A percentile compares a stretch with the other conserved stretches of the same genome.
Evolutionary conservation across 2,797 vertebrate species (phyloP).

Genomic region (Artibeus jamaicensis): DNA sequence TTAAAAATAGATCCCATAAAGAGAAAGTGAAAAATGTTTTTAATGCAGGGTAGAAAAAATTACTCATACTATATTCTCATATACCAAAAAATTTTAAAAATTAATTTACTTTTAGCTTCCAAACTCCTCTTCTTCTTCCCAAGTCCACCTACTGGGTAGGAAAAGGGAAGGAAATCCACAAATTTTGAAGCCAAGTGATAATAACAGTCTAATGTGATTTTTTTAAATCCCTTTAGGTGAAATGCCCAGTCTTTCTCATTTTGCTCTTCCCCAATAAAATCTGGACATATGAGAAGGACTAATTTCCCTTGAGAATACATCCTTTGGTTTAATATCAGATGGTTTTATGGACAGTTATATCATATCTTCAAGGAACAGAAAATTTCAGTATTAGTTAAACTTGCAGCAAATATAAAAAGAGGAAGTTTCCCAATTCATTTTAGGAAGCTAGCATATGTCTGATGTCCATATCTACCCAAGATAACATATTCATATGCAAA

Average conservation of each 20-base stretch:
- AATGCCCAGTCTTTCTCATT: not conserved
- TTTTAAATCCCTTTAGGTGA: not conserved
- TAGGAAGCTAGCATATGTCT: not conserved
- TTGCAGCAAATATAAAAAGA: not conserved
- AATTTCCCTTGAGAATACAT: not conserved
- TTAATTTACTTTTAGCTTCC: not conserved
- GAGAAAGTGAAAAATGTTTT: not conserved
- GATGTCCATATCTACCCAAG: not conserved
- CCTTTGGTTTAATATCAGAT: not conserved
- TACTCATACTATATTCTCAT: not conserved
- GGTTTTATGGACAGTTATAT: not conserved
- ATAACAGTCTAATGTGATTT: not conserved
- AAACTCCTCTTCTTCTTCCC: not conserved
- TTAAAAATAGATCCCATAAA: not conserved
- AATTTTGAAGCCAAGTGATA: not conserved
- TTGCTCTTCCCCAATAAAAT: not conserved
- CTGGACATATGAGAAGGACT: not conserved
- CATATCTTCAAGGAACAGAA: not conserved
- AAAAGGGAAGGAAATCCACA: not conserved
- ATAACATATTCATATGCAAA: not conserved
- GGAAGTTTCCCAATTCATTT: not conserved
- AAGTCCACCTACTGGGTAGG: not conserved
- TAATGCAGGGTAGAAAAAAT: not conserved
- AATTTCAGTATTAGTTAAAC: not conserved
- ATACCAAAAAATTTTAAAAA: not conserved